Evolutionary conservation across 1,140 invertebrate species (phyloP), one percentile per base, ranked within the genome.

Genomic region (Linepithema humile): DNA sequence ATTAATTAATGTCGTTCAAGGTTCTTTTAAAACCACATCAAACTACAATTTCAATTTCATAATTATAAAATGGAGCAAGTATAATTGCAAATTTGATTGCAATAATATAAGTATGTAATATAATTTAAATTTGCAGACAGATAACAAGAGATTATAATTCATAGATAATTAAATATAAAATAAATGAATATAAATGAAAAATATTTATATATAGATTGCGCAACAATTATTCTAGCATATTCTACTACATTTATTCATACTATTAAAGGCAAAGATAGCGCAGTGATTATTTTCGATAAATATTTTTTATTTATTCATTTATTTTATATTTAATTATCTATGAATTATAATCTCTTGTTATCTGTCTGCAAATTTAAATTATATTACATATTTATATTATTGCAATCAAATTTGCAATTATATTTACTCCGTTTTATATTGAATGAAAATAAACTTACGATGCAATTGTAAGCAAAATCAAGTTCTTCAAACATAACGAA

Each of bases 1-100:
- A 50, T 9, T 17, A 65, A 77, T 77, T 77, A 20, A 50, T 65
- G 50, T 77, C 45, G 60, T 65, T 26, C 43, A 38, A 50, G 32
- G 17, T 77, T 26, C 74, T 77, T 62, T 40, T 60, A 17, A 74
- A 23, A 64, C 38, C 35, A 65, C 10, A 48, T 77, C 29, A 20
- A 77, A 77, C 40, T 12, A 35, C n/a, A 65, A 40, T 65, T 64
- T 77, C 73, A 65, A 5, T 60, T 60, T 77, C 60, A 50, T 38
- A 65, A 64, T 77, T 15, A 6, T 77, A 50, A 67, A 65, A 77
- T 45, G n/a, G 53, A 9, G 9, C 40, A 20, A 50, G 48, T 75
- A 59, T 38, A 65, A 15, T 62, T 35, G 57, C 10, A 74, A 45
- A 26, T 75, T 74, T 40, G 9, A 38, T 72, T 26, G 57, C 15